phyloP scores from a whole-genome alignment of 2,888 invertebrate species.

The Rhynchonema sp. region DNA sequence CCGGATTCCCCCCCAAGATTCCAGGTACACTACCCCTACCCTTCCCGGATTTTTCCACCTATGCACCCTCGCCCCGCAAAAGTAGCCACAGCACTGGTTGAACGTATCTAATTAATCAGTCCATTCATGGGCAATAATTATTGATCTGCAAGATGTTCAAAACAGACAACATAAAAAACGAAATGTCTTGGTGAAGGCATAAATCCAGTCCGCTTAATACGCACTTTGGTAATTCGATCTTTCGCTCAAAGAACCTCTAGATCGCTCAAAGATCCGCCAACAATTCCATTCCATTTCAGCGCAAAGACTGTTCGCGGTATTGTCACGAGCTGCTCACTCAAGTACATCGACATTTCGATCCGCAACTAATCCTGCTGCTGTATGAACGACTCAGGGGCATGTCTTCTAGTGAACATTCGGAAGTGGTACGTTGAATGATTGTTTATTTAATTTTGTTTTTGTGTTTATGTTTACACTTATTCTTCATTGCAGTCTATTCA shows the following conservation, averaged over 20 bases:
- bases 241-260: neutral
- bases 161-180: too few relatives aligned
- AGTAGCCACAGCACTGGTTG: too few relatives aligned
- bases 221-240: too few relatives aligned
- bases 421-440: neutral
- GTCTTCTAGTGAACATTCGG: neutral
- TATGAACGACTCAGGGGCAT: neutral
- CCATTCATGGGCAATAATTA: too few relatives aligned
- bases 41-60: too few relatives aligned
- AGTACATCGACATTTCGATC: neutral
- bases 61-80: too few relatives aligned
- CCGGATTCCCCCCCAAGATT: too few relatives aligned
- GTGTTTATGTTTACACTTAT: neutral
- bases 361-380: neutral
- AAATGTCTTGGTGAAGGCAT: too few relatives aligned
- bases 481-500: neutral
- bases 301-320: neutral
- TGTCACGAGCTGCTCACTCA: neutral
- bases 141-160: too few relatives aligned
- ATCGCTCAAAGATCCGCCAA: neutral
- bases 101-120: too few relatives aligned
- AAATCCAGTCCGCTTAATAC: too few relatives aligned
- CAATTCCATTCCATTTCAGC: neutral
- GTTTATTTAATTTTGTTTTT: neutral
- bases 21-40: too few relatives aligned